These are phyloP conservation scores for Illadopsis cleaveri DNA, from an alignment of 2,113 vertebrate genomes.

Conservation along the genomic window DNA sequence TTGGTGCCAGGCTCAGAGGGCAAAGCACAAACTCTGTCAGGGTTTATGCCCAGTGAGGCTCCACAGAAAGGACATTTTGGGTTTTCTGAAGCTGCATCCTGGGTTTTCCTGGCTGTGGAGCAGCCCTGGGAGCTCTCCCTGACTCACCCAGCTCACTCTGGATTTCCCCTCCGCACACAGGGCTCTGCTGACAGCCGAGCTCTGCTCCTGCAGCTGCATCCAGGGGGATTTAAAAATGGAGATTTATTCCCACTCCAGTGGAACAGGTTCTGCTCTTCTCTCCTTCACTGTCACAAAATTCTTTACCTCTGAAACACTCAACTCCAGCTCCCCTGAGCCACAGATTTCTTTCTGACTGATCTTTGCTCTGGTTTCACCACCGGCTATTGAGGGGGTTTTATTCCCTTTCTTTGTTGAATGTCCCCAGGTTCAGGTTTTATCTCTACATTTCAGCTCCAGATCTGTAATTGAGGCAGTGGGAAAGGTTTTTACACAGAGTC, in stretches of 20 bases:
- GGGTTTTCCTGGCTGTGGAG: no score
- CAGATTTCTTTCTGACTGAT: neutral
- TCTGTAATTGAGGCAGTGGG: neutral
- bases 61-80: neutral
- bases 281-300: neutral
- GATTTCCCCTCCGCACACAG: neutral
- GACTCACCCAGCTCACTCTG: neutral
- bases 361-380: neutral
- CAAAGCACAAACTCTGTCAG: fast-evolving
- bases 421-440: neutral
- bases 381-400: neutral
- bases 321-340: neutral
- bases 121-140: neutral
- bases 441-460: neutral
- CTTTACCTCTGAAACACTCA: neutral
- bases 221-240: neutral
- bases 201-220: neutral
- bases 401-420: neutral
- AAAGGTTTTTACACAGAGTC: neutral
- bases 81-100: neutral
- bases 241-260: neutral
- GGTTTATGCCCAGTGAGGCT: neutral
- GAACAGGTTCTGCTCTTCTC: neutral
- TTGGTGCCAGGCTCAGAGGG: neutral
- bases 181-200: fast-evolving